These are phyloP conservation scores for Barnardius zonarius DNA, from an alignment of 2,113 vertebrate species.

Conservation along the genomic window DNA sequence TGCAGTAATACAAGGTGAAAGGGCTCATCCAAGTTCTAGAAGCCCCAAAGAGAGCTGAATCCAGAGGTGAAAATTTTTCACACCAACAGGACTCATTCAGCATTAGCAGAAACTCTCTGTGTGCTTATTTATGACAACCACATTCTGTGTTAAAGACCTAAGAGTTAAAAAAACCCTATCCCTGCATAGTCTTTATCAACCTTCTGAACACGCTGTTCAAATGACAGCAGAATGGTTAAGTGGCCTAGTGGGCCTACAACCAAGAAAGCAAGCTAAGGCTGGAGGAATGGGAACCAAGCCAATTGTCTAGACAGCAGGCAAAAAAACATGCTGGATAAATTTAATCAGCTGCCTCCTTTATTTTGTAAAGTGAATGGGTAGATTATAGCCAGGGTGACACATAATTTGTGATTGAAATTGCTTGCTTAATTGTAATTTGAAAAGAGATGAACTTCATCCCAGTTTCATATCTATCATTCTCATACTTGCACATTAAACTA, in stretches of 20 bases:
- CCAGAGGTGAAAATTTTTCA: not conserved
- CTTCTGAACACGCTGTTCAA: not conserved
- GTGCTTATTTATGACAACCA: not conserved
- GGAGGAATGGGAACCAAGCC: constrained; percentile 4
- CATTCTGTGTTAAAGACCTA: not conserved
- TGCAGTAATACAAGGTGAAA: not conserved
- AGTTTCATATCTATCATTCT: not conserved
- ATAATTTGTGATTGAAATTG: constrained; percentile 41
- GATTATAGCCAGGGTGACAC: constrained; percentile 47
- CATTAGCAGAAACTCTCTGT: not conserved
- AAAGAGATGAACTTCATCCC: constrained; percentile 6
- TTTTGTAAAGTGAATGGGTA: constrained; percentile 53
- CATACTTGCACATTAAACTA: not conserved
- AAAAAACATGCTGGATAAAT: constrained; percentile 47
- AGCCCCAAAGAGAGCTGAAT: not conserved
- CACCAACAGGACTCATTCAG: not conserved
- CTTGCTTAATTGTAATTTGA: constrained; percentile 54
- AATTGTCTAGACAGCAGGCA: constrained; percentile 65
- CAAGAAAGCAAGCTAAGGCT: constrained; percentile 6
- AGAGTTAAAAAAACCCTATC: not conserved
- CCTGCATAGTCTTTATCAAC: not conserved
- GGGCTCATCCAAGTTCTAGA: not conserved
- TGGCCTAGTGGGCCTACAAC: constrained; percentile 28
- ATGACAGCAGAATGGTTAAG: not conserved
- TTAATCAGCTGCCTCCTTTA: constrained; percentile 61